Evolutionary conservation across 2,888 invertebrate genomes (phyloP).

Genomic region (Pecten maximus): DNA sequence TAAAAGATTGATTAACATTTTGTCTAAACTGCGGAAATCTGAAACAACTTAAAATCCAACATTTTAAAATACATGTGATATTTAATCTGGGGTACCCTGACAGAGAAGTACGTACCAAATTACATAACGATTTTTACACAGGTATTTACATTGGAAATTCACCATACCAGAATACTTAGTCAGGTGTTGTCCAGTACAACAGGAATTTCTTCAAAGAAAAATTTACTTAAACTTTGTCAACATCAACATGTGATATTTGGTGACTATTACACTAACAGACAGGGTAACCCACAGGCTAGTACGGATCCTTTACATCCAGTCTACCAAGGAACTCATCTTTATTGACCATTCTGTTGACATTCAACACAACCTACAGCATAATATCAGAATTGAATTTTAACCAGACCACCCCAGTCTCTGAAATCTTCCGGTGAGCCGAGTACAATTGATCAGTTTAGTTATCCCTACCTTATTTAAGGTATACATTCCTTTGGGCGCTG

Average conservation of each 20-base stretch:
- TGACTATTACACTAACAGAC: not conserved
- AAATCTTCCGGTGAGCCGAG: not conserved
- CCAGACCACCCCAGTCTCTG: not conserved
- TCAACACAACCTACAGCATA: not conserved
- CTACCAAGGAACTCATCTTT: not conserved
- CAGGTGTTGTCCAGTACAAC: not conserved
- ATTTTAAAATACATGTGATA: not conserved
- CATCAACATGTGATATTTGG: not conserved
- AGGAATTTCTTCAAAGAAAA: not conserved
- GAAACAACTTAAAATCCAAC: not conserved
- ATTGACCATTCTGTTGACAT: not conserved
- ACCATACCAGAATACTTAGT: not conserved
- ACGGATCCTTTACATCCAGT: not conserved
- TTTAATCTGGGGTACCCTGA: not conserved
- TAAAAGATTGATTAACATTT: not conserved
- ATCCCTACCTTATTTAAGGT: not conserved
- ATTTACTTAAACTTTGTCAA: not conserved
- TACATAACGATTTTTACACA: not conserved
- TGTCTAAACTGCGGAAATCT: not conserved
- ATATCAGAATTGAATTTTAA: not conserved
- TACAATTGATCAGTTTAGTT: not conserved
- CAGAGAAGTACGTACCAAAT: not conserved
- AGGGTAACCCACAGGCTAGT: not conserved
- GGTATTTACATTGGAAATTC: not conserved
- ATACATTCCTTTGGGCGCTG: not conserved